A percentile compares a stretch with the other conserved stretches of the same genome.
Evolutionary conservation across 2,113 vertebrate genomes (phyloP).

Genomic region (Tringa solitaria): DNA sequence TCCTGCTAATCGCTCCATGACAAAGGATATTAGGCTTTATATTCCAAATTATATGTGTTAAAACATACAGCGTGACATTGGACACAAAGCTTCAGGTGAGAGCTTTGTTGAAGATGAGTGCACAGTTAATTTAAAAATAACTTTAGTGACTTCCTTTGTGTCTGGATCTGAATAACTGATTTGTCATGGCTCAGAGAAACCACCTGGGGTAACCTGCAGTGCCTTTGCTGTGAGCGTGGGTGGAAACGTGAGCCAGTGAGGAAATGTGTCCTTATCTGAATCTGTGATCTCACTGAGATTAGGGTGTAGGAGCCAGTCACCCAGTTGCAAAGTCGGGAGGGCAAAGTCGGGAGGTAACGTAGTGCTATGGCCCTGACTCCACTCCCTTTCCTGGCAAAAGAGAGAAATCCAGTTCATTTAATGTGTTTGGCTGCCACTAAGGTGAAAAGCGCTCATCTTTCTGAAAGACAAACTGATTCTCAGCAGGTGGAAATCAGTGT

Average conservation of each 20-base stretch:
- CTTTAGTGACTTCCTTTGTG: not conserved
- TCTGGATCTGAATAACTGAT: not conserved
- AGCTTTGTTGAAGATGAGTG: not conserved
- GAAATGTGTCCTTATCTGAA: not conserved
- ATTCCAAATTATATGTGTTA: not conserved
- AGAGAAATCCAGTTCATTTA: not conserved
- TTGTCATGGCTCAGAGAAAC: not conserved
- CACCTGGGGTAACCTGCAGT: not conserved
- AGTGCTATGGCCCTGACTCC: not conserved
- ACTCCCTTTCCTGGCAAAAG: not conserved
- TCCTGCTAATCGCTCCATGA: not conserved
- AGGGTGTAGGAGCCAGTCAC: not conserved
- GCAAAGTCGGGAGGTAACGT: not conserved
- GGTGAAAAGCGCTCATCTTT: not conserved
- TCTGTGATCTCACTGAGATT: not conserved
- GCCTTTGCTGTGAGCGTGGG: not conserved
- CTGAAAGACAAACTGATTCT: not conserved
- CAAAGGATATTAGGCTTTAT: not conserved
- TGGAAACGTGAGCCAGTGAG: not conserved
- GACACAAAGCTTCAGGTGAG: not conserved
- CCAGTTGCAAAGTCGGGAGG: not conserved
- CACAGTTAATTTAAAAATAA: not conserved
- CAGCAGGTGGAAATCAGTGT: fast-evolving
- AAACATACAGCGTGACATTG: not conserved
- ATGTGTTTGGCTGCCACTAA: not conserved